Base-by-base conservation (phyloP, 2,888 invertebrate species). In the Tanaodytes sp. region DNA sequence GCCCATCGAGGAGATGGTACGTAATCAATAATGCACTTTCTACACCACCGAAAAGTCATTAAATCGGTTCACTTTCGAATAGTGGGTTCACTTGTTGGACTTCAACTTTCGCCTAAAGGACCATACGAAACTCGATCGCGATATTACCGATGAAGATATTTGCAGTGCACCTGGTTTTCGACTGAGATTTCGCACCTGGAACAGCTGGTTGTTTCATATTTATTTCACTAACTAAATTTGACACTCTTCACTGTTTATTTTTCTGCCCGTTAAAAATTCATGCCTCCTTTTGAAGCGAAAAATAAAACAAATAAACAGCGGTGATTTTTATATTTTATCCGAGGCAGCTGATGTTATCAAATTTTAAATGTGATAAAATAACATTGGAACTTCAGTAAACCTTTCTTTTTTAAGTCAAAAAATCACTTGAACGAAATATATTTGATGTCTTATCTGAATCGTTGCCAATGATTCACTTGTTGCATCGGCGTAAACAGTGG, bases 161-260 rank as follows among this genome's bases (percentile, higher is more conserved):
- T 48, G 39, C 15, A 42, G 55, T 67, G 43, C 76, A 73, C 73
- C 75, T 73, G 75, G 68, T 58, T 52, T 37, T 51, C 67, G 49
- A 39, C 63, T 49, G 71, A 59, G 73, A 73, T 75, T 73, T 72
- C 62, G 65, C 72, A 76, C 70, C 74, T 76, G 73, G 66, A 42
- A 42, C 51, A 52, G 58, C 58, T 58, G 58, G 18, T n/a, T n/a
- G n/a, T n/a, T n/a, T n/a, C n/a, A n/a, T n/a, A n/a, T n/a, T n/a
- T n/a, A n/a, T n/a, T n/a, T n/a, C n/a, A n/a, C n/a, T n/a, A n/a
- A n/a, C n/a, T n/a, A n/a, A n/a, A n/a, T n/a, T n/a, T n/a, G n/a
- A n/a, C n/a, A n/a, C n/a, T n/a, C n/a, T n/a, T n/a, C n/a, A n/a
- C n/a, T n/a, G n/a, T n/a, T n/a, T n/a, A n/a, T n/a, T n/a, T n/a